Percentiles rank a stretch among this genome's conserved stretches.
Evolutionary conservation across 2,113 vertebrate species (phyloP).

Genomic region (Furnarius figulus): DNA sequence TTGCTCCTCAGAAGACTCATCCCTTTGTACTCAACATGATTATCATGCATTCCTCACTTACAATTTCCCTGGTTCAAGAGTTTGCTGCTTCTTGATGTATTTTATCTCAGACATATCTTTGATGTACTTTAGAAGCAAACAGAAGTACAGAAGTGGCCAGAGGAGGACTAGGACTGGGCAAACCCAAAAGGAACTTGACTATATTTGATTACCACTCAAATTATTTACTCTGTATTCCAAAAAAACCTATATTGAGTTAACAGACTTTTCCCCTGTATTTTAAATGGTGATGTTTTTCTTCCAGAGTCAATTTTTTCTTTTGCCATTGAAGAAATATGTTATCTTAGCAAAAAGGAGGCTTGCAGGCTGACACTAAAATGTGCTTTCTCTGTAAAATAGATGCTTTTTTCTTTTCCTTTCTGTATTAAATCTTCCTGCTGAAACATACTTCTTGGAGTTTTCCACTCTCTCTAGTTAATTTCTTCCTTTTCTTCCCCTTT

Average conservation of each 20-base stretch:
- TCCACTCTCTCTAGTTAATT: neutral
- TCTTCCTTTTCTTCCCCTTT: neutral
- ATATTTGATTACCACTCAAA: neutral
- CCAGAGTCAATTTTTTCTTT: neutral
- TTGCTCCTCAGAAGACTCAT: neutral
- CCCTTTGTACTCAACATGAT: neutral
- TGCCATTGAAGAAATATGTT: neutral
- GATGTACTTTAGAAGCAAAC: constrained; percentile 54
- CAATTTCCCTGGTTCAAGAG: neutral
- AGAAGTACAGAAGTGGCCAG: neutral
- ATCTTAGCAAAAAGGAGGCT: neutral
- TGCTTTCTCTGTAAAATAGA: neutral
- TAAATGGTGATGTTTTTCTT: neutral
- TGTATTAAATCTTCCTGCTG: neutral
- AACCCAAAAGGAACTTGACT: neutral
- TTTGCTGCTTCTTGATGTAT: neutral
- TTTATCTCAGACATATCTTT: constrained; percentile 9
- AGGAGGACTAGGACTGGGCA: neutral
- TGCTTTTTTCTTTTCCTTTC: neutral
- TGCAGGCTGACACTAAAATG: neutral
- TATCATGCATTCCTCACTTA: neutral
- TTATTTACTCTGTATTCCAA: constrained; percentile 30
- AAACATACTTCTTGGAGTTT: neutral
- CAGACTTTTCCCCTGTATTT: constrained; percentile 5
- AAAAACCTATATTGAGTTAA: constrained; percentile 2